Evolutionary conservation across 2,113 vertebrate species (phyloP), one percentile per base, ranked within the genome.

Genomic region (Crocuta crocuta): DNA sequence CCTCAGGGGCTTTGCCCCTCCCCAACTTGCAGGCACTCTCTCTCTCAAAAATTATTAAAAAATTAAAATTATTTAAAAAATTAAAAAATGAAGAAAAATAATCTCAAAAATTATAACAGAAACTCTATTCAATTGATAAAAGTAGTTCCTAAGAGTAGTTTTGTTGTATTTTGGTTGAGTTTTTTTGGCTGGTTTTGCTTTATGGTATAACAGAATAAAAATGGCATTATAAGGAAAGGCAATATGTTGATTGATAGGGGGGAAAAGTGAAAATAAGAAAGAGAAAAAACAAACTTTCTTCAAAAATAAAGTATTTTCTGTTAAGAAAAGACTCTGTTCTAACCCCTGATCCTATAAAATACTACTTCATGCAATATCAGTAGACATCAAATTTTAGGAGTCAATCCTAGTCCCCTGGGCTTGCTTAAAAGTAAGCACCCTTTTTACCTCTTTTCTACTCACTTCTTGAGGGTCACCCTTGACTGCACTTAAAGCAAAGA

Each of bases 41-140:
- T 61, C 8, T 61, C 58, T 61, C 58, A 61, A 61, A 61, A 61
- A 61, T 61, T 23, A 61, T 23, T 61, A 61, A 23, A 23, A 61
- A 19, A 61, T 61, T 61, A 58, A 61, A 61, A 61, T 61, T 23
- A 61, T 61, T 8, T 8, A 61, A 61, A 21, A 61, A 61, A 2
- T 9, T 61, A 23, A 61, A 61, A 55, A 55, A 2, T 50, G 11
- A 55, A 55, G 15, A 24, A 87, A 26, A 70, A 10, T 81, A 39
- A 95, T 63, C 35, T 94, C 28, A 84, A 93, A 79, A 92, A 76
- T 92, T 80, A 55, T 12, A 86, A 74, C 24, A 83, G 83, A 90
- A 94, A 58, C 12, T 61, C 11, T 65, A 53, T 79, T 70, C 33
- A 89, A 68, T 73, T 68, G 84, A 85, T 78, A 84, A 68, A 66